These are phyloP conservation scores for Hymenochirus boettgeri DNA, from an alignment of 2,113 vertebrate species.

Conservation along the genomic window DNA sequence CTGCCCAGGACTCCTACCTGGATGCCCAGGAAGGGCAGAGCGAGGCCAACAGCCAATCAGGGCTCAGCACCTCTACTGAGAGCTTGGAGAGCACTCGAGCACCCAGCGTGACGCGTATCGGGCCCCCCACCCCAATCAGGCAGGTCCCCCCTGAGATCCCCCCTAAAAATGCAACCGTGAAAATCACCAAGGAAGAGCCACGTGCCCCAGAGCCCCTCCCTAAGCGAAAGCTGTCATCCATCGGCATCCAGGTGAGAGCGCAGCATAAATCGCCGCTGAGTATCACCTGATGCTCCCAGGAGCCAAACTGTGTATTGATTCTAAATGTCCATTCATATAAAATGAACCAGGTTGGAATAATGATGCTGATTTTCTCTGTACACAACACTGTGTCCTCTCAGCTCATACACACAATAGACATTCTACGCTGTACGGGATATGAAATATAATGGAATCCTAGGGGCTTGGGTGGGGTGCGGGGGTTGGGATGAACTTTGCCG, in stretches of 20 bases:
- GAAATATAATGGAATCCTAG: too few species aligned
- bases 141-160: slow-evolving; percentile 73
- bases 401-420: too few species aligned
- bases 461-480: too few species aligned
- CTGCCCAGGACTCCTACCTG: slow-evolving; percentile 94
- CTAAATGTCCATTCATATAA: background rate
- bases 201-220: slow-evolving; percentile 69
- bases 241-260: slow-evolving; percentile 90
- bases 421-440: too few species aligned
- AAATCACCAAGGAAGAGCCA: slow-evolving; percentile 73
- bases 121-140: slow-evolving; percentile 58
- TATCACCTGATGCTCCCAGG: slow-evolving; percentile 1
- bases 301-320: background rate
- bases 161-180: slow-evolving; percentile 71
- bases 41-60: slow-evolving; percentile 92
- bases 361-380: background rate
- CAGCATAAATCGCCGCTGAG: background rate
- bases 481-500: too few species aligned
- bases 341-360: background rate
- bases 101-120: slow-evolving; percentile 80
- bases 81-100: slow-evolving; percentile 93
- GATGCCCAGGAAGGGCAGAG: slow-evolving; percentile 92
- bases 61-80: slow-evolving; percentile 94
- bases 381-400: too few species aligned
- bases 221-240: slow-evolving; percentile 94